Base-by-base conservation (phyloP, 2,797 vertebrate species). In the Cirrhinus mrigala region DNA sequence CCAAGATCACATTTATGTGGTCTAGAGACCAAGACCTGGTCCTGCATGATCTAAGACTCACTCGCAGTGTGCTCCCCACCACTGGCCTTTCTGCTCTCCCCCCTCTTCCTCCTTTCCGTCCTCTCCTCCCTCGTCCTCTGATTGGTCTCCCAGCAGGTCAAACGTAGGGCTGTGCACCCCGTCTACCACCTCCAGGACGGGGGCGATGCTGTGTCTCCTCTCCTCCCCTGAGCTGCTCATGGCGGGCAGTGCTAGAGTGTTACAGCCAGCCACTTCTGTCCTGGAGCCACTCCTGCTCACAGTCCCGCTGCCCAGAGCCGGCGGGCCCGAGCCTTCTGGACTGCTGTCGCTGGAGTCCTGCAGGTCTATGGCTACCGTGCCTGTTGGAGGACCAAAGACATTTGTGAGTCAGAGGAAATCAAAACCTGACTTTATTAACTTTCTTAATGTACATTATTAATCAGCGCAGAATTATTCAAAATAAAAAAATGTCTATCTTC, bases 311-410 rank as follows among this genome's bases (percentile, higher is more conserved):
- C 91, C 87, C 66, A 92, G 82, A 5, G 89, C 91, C 0, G 90
- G 91, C 0, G 73, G 88, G 6, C 94, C 94, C 54, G 91, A 93
- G 40, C 94, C 94, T 46, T 96, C 95, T 3, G 96, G 95, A 86
- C 95, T 96, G 91, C 95, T 95, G 91, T 96, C 96, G 11, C 94
- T 95, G 83, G 96, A 96, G 88, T 96, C 96, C 73, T 96, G 96
- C 70, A 97, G 92, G 90, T 96, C 96, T 14, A 97, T 96, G 64
- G 96, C 96, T 82, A 97, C 95, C 0, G 96, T 96, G 70, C 96
- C 96, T 97, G 90, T 20, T 12, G 27, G 20, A 85, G 80, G 33
- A 29, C 29, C 20, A 37, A 86, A 4, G 56, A 8, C 0, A 22
- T n/a, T 48, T 46, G 2, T 18, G 27, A 58, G 22, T 48, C 14